phyloP scores from a whole-genome alignment of 2,113 vertebrate genomes.

The Stomatorhinus ivindoensis region DNA sequence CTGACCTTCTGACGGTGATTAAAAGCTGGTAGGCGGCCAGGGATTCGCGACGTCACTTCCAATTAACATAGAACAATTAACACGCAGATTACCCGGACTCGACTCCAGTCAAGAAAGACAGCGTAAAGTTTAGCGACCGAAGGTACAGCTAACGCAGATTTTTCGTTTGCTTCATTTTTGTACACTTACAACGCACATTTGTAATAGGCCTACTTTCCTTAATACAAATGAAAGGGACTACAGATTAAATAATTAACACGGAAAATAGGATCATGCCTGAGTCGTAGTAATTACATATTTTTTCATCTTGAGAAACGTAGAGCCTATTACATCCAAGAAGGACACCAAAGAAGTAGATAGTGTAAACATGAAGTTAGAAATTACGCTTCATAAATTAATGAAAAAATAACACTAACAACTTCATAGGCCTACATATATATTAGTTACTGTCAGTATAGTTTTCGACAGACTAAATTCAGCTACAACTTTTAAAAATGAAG shows the following conservation, averaged over 20 bases:
- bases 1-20: constrained; percentile 37
- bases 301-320: neutral
- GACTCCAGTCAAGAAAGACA: constrained; percentile 51
- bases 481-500: neutral
- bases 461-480: neutral
- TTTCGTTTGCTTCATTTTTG: neutral
- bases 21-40: constrained; percentile 52
- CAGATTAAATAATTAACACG: neutral
- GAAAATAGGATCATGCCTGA: neutral
- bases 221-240: neutral
- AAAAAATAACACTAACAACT: neutral
- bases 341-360: neutral
- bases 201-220: neutral
- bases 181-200: neutral
- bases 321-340: neutral
- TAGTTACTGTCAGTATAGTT: neutral
- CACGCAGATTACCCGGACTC: constrained; percentile 62
- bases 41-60: constrained; percentile 84
- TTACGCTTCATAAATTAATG: neutral
- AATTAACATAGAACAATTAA: constrained; percentile 91
- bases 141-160: constrained; percentile 5
- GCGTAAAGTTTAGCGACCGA: constrained; percentile 47
- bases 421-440: too few relatives aligned
- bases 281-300: neutral
- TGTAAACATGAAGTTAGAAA: neutral